Percentiles rank a stretch among this genome's conserved stretches.
Conservation (phyloP, 2,888 invertebrate species). For the Ormyrus pomaceus region DNA sequence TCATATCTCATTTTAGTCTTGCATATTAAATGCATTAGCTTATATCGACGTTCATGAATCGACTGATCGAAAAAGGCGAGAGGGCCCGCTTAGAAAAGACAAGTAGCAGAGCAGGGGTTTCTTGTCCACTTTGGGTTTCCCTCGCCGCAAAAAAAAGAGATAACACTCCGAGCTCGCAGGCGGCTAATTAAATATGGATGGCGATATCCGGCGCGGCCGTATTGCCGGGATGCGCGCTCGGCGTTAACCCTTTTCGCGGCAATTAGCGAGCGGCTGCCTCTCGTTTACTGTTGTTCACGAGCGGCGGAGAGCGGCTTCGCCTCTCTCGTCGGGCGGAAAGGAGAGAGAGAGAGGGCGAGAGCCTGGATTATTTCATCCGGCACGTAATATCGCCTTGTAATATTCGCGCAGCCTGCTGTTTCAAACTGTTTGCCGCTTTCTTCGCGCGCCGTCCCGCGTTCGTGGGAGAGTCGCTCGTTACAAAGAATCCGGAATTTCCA, state of each 20-base stretch:
- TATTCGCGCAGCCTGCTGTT: conserved; percentile 72
- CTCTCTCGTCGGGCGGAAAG: background rate
- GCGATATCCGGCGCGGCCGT: conserved; percentile 65
- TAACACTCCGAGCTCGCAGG: too few relatives aligned
- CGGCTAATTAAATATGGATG: conserved; percentile 72
- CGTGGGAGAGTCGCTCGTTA: conserved; percentile 60
- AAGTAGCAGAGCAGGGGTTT: too few relatives aligned
- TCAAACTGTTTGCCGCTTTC: conserved; percentile 68
- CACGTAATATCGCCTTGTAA: conserved; percentile 72
- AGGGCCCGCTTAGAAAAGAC: too few relatives aligned
- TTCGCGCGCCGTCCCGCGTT: conserved; percentile 52
- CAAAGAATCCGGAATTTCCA: conserved; percentile 44
- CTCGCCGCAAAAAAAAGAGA: too few relatives aligned
- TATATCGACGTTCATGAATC: too few relatives aligned
- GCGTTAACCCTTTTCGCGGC: conserved; percentile 72
- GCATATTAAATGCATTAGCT: too few relatives aligned
- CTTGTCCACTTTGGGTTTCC: too few relatives aligned
- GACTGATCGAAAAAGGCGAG: too few relatives aligned
- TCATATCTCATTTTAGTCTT: too few relatives aligned
- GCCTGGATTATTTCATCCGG: conserved; percentile 71
- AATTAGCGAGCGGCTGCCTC: conserved; percentile 67
- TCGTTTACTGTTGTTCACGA: conserved; percentile 71
- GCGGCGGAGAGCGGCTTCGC: conserved; percentile 44
- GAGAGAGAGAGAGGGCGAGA: background rate
- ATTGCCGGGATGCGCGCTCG: conserved; percentile 59